Evolutionary conservation across 2,797 vertebrate genomes (phyloP).

Genomic region (Paratrypauchen microcephalus): DNA sequence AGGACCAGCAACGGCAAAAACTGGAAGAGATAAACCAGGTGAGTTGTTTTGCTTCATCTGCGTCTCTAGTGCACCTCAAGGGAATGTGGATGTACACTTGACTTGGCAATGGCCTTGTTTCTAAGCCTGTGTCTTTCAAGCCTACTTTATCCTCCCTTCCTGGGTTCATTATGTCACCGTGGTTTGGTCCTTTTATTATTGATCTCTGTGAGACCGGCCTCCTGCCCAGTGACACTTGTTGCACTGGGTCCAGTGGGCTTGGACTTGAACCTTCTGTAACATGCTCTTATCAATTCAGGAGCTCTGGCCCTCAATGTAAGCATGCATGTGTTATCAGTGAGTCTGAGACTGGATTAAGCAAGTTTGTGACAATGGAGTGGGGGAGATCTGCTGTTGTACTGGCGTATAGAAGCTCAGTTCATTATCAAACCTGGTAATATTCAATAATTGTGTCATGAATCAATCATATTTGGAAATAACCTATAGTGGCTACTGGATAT

Average conservation of each 20-base stretch:
- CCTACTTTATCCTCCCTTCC: neutral
- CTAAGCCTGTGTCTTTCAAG: slow-evolving; percentile 2
- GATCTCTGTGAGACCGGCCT: slow-evolving; percentile 33
- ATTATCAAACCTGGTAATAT: no score
- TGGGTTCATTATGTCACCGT: neutral
- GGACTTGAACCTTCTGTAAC: slow-evolving; percentile 9
- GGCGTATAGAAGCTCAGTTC: neutral
- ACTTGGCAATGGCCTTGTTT: slow-evolving; percentile 52
- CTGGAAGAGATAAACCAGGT: slow-evolving; percentile 90
- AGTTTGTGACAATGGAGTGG: neutral
- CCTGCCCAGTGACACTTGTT: slow-evolving; percentile 4
- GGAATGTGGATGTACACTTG: slow-evolving; percentile 38
- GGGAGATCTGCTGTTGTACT: neutral
- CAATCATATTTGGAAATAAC: no score
- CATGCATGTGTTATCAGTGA: neutral
- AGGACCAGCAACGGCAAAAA: slow-evolving; percentile 83
- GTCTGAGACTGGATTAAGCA: no score
- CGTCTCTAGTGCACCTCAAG: slow-evolving; percentile 14
- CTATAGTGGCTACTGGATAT: no score
- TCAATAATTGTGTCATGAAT: no score
- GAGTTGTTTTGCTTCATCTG: slow-evolving; percentile 8
- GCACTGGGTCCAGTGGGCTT: neutral
- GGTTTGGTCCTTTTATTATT: slow-evolving; percentile 2
- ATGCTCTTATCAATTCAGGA: neutral
- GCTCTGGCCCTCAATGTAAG: neutral